Percentiles rank a stretch among this genome's conserved stretches.
Evolutionary conservation across 2,113 vertebrate genomes (phyloP).

Genomic region (Eurypyga helias): DNA sequence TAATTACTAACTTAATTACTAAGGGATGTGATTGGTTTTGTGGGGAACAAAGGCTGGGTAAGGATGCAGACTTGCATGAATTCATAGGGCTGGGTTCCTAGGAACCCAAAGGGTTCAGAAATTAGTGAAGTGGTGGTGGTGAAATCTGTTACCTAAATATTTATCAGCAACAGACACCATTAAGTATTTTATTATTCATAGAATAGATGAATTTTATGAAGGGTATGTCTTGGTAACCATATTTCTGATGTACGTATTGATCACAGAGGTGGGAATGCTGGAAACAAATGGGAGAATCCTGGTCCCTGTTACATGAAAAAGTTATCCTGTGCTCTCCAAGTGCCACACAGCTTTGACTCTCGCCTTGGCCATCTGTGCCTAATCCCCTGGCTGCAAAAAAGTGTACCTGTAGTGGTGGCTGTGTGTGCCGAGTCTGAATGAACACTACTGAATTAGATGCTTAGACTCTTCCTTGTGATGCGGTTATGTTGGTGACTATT

Average conservation of each 20-base stretch:
- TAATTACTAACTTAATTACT: no score
- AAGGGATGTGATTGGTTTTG: not conserved
- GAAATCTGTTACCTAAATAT: not conserved
- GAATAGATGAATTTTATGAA: not conserved
- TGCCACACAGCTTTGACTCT: not conserved
- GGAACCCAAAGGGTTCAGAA: not conserved
- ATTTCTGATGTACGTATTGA: not conserved
- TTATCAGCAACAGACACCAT: no score
- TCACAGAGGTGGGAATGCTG: not conserved
- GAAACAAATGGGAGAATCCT: not conserved
- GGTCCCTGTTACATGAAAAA: not conserved
- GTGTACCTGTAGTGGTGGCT: not conserved
- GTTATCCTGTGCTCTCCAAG: not conserved
- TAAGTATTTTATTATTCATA: no score
- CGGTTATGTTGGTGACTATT: not conserved
- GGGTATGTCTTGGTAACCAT: not conserved
- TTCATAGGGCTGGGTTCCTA: not conserved
- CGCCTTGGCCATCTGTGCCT: not conserved
- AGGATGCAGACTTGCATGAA: not conserved
- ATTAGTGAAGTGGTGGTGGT: not conserved
- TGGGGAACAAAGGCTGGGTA: not conserved
- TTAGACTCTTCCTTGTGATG: not conserved
- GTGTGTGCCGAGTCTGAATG: not conserved
- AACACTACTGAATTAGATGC: not conserved
- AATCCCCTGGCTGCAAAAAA: not conserved